Evolutionary conservation across 2,888 invertebrate species (phyloP).

Genomic region (Trachelus troglodyta): DNA sequence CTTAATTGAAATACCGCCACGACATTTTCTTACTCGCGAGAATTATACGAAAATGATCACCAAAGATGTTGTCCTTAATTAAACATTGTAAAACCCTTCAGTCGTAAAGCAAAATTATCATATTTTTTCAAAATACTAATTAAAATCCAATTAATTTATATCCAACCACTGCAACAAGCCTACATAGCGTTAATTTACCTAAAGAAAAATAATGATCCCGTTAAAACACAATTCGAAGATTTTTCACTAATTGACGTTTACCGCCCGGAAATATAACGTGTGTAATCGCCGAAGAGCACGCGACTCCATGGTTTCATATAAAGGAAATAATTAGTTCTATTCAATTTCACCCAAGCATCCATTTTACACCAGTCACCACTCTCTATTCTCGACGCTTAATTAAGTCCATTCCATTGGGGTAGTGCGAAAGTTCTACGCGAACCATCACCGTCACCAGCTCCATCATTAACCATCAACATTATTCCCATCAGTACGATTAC

Average conservation of each 20-base stretch:
- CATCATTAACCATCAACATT: not conserved
- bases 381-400: conserved; percentile 17
- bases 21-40: not conserved
- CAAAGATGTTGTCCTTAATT: no score
- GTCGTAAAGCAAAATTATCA: not conserved
- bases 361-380: conserved; percentile 2
- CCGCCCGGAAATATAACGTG: not conserved
- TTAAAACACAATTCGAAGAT: not conserved
- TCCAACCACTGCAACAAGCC: not conserved
- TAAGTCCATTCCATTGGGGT: conserved; percentile 9
- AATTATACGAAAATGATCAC: not conserved
- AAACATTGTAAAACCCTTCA: not conserved
- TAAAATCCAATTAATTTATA: not conserved
- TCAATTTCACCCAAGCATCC: conserved; percentile 18
- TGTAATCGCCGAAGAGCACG: not conserved
- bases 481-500: not conserved
- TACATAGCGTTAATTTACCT: not conserved
- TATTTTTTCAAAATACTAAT: not conserved
- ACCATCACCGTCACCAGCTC: not conserved
- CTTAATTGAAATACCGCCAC: not conserved
- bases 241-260: not conserved
- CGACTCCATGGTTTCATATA: not conserved
- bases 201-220: not conserved
- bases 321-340: conserved; percentile 19
- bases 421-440: not conserved